phyloP scores from a whole-genome alignment of 2,888 invertebrate genomes.

The Gymnosoma rotundatum region DNA sequence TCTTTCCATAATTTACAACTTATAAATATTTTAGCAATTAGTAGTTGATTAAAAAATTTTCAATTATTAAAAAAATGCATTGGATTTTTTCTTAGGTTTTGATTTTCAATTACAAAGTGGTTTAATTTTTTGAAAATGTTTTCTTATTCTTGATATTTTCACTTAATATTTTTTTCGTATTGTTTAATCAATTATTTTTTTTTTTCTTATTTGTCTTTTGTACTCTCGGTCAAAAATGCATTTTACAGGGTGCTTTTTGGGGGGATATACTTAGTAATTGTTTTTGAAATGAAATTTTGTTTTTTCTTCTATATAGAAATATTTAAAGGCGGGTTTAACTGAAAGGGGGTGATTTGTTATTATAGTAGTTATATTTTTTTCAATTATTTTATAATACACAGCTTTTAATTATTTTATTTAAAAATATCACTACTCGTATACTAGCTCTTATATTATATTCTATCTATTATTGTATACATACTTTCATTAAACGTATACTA shows the following conservation, averaged over 20 bases:
- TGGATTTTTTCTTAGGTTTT: constrained; percentile 45
- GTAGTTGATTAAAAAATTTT: background rate
- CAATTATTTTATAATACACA: constrained; percentile 42
- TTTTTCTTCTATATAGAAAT: constrained; percentile 51
- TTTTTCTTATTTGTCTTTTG: constrained; percentile 74
- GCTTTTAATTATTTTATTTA: constrained; percentile 31
- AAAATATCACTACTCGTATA: constrained; percentile 52
- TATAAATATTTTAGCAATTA: constrained; percentile 5
- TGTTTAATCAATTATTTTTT: constrained; percentile 24
- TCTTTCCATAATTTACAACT: constrained; percentile 32
- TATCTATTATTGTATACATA: background rate
- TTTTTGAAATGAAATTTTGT: constrained; percentile 61
- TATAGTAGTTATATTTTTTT: background rate
- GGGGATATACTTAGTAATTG: constrained; percentile 57
- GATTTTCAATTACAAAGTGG: constrained; percentile 50
- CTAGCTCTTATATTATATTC: constrained; percentile 3
- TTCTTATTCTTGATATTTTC: background rate
- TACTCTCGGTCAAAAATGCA: constrained; percentile 80
- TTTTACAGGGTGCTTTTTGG: constrained; percentile 80
- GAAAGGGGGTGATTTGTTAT: constrained; percentile 66
- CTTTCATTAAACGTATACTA: constrained; percentile 45
- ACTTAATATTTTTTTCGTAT: constrained; percentile 16
- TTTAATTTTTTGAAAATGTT: constrained; percentile 27
- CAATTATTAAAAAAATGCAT: constrained; percentile 51
- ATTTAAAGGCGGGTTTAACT: constrained; percentile 70